Evolutionary conservation across 2,797 vertebrate species (phyloP).

Genomic region (Brachyalestes nurse): DNA sequence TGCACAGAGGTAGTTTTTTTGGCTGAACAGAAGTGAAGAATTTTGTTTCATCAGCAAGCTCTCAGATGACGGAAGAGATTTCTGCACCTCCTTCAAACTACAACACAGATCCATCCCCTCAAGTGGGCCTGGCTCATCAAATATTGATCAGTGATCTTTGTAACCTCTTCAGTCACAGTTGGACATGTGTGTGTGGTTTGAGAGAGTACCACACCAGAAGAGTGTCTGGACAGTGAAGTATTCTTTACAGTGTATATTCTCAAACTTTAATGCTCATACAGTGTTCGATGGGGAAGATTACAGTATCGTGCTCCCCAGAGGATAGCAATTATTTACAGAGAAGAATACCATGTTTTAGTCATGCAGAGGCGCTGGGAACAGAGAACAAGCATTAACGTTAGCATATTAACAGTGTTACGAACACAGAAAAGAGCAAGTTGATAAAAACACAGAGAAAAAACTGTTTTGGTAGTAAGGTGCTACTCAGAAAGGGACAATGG

Average conservation of each 20-base stretch:
- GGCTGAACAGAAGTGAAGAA: slow-evolving; percentile 20
- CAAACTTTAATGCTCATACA: slow-evolving; percentile 16
- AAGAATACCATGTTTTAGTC: not conserved
- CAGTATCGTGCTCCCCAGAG: not conserved
- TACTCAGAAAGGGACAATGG: not conserved
- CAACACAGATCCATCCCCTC: slow-evolving; percentile 59
- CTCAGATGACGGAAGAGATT: slow-evolving; percentile 19
- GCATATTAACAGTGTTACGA: not conserved
- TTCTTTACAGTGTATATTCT: not conserved
- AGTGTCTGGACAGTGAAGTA: slow-evolving; percentile 7
- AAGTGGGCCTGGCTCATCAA: slow-evolving; percentile 67
- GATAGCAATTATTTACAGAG: slow-evolving; percentile 24
- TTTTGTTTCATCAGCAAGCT: slow-evolving; percentile 31
- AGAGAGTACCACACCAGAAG: slow-evolving; percentile 19
- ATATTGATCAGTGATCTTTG: slow-evolving; percentile 67
- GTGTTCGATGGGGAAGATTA: slow-evolving; percentile 20
- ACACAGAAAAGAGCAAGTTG: not conserved
- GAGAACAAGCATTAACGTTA: not conserved
- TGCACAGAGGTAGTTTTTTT: not conserved
- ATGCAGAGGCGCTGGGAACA: not conserved
- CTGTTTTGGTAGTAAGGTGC: not conserved
- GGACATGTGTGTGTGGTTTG: slow-evolving; percentile 13
- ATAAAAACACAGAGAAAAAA: not conserved
- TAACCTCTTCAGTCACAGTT: slow-evolving; percentile 14
- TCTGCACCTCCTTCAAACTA: slow-evolving; percentile 16